Conservation (phyloP, 1,140 invertebrate species). For the Drosophila quadrilineata region DNA sequence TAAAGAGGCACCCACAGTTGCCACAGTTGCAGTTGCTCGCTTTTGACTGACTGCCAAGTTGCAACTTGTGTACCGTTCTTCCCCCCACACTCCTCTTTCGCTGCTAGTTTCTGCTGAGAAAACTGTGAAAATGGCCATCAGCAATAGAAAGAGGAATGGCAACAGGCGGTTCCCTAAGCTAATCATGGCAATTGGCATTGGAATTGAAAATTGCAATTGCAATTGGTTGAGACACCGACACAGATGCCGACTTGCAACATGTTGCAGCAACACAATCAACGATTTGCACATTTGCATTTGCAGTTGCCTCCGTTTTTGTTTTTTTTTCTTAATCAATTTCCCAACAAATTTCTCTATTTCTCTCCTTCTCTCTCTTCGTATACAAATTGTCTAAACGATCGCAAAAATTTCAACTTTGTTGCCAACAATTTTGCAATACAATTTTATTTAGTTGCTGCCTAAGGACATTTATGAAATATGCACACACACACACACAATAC, state of each 20-base stretch:
- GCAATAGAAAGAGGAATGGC: constrained; percentile 29
- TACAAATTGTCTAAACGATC: constrained; percentile 30
- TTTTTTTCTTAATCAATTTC: too few species aligned
- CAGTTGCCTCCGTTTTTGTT: neutral
- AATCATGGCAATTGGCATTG: constrained; percentile 46
- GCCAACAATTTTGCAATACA: constrained; percentile 14
- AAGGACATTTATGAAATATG: constrained; percentile 34
- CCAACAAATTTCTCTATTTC: constrained; percentile 13
- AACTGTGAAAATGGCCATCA: constrained; percentile 64
- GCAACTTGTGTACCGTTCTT: constrained; percentile 43
- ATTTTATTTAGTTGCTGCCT: constrained; percentile 11
- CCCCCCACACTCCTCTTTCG: neutral
- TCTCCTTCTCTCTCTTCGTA: constrained; percentile 15
- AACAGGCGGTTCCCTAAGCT: constrained; percentile 49
- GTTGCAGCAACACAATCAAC: constrained; percentile 46
- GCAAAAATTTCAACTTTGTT: constrained; percentile 29
- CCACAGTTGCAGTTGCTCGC: neutral
- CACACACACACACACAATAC: constrained; percentile 1
- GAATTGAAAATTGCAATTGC: constrained; percentile 42
- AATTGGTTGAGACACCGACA: constrained; percentile 21
- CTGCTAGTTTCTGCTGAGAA: constrained; percentile 30
- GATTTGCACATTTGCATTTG: constrained; percentile 26
- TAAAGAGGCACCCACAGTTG: constrained; percentile 64
- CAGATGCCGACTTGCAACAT: constrained; percentile 47
- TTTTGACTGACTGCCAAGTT: constrained; percentile 57